These are phyloP conservation scores for Entelurus aequoreus DNA, from an alignment of 2,113 vertebrate species.

Conservation along the genomic window DNA sequence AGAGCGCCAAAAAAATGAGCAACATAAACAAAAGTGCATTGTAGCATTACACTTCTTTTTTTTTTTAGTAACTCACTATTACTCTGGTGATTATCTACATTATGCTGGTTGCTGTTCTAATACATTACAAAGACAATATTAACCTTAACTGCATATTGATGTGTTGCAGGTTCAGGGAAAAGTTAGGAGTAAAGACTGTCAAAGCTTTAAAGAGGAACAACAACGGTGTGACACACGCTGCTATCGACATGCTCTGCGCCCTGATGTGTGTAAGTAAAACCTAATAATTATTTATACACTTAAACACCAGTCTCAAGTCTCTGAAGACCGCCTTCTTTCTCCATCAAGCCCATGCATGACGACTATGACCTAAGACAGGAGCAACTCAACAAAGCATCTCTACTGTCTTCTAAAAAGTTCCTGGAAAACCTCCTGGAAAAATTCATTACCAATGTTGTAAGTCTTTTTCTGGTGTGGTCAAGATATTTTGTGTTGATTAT, in stretches of 20 bases:
- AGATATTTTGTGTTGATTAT: not conserved
- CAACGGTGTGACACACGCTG: conserved; percentile 91
- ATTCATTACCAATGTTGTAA: conserved; percentile 97
- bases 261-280: conserved; percentile 97
- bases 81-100: conserved; percentile 5
- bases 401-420: conserved; percentile 98
- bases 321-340: conserved; percentile 9
- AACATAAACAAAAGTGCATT: conserved; percentile 31
- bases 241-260: conserved; percentile 97
- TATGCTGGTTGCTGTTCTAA: not conserved
- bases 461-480: conserved; percentile 19
- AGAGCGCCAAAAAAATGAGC: not conserved
- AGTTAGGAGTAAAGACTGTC: conserved; percentile 93
- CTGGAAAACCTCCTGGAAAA: conserved; percentile 97
- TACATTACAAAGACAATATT: not conserved
- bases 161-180: conserved; percentile 86
- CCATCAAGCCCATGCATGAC: conserved; percentile 92
- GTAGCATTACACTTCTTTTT: conserved; percentile 40
- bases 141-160: conserved; percentile 9
- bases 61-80: conserved; percentile 9
- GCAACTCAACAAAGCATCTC: conserved; percentile 97
- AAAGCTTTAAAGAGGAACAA: conserved; percentile 96
- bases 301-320: not conserved
- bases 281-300: not conserved
- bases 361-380: conserved; percentile 98